phyloP scores from a whole-genome alignment of 2,113 vertebrate genomes.

The Gobio gobio region DNA sequence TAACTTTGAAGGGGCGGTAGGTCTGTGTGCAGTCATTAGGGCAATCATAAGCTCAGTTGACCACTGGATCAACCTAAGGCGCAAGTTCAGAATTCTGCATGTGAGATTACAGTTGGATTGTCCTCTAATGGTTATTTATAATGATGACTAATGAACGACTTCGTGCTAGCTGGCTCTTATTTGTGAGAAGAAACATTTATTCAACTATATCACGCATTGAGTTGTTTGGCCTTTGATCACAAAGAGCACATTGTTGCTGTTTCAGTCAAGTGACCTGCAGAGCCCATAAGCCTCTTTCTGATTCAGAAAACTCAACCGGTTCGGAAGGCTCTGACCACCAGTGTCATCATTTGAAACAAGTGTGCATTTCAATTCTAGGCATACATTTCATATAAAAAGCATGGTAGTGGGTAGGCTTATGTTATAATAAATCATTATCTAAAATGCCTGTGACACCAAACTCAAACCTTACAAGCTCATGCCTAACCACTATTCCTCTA shows the following conservation, averaged over 20 bases:
- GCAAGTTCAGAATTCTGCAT: neutral
- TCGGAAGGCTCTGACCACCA: neutral
- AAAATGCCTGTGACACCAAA: neutral
- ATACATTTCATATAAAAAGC: too few relatives aligned
- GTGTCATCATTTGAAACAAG: neutral
- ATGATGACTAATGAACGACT: neutral
- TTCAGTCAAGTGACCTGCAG: conserved; percentile 47
- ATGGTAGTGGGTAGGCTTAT: neutral
- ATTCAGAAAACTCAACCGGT: neutral
- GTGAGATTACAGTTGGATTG: neutral
- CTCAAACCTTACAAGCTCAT: neutral
- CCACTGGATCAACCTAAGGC: neutral
- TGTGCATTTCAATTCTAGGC: neutral
- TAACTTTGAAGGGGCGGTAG: neutral
- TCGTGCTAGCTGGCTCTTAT: neutral
- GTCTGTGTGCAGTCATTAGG: conserved; percentile 8
- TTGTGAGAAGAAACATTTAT: neutral
- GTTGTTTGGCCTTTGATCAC: conserved; percentile 24
- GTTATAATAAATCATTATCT: neutral
- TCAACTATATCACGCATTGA: neutral
- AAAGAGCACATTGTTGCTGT: conserved; percentile 51
- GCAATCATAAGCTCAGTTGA: conserved; percentile 23
- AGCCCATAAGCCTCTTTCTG: conserved; percentile 46
- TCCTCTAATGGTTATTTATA: neutral
- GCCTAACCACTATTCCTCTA: neutral